These are phyloP conservation scores for Hemiscyllium ocellatum DNA, from an alignment of 2,113 vertebrate genomes.

Conservation along the genomic window DNA sequence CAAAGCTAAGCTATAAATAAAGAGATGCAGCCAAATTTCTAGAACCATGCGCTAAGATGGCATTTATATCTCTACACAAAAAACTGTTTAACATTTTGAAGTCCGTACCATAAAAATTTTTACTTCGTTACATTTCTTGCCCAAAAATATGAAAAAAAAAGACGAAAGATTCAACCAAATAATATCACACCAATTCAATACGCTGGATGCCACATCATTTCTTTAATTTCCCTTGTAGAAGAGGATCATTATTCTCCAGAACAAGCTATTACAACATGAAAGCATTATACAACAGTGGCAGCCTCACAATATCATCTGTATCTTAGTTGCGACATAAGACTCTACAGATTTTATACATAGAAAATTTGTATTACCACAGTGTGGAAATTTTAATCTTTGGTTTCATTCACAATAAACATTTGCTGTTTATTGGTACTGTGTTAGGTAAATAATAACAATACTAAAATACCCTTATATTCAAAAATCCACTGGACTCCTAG, in stretches of 20 bases:
- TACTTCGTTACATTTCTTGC: constrained; percentile 5
- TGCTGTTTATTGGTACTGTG: constrained; percentile 32
- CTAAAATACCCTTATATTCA: constrained; percentile 37
- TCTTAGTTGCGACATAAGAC: constrained; percentile 16
- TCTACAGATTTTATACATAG: constrained; percentile 32
- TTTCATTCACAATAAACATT: constrained; percentile 36
- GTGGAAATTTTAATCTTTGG: constrained; percentile 37
- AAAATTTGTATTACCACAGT: constrained; percentile 31
- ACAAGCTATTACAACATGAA: constrained; percentile 36
- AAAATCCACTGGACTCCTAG: constrained; percentile 30
- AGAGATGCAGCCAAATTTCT: constrained; percentile 22
- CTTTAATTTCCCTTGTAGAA: constrained; percentile 28
- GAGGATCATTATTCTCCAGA: constrained; percentile 29
- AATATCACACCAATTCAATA: constrained; percentile 34
- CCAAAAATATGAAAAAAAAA: constrained; percentile 18
- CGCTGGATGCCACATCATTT: constrained; percentile 32
- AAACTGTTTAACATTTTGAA: constrained; percentile 10
- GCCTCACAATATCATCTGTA: constrained; percentile 28
- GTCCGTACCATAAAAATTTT: neutral
- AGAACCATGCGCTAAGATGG: constrained; percentile 23
- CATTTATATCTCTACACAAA: constrained; percentile 33
- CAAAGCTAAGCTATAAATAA: constrained; percentile 37
- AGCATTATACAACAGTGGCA: constrained; percentile 37
- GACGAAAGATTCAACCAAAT: constrained; percentile 20
- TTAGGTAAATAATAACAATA: constrained; percentile 33